Evolutionary conservation across 2,113 vertebrate species (phyloP).

Genomic region (Podilymbus podiceps): DNA sequence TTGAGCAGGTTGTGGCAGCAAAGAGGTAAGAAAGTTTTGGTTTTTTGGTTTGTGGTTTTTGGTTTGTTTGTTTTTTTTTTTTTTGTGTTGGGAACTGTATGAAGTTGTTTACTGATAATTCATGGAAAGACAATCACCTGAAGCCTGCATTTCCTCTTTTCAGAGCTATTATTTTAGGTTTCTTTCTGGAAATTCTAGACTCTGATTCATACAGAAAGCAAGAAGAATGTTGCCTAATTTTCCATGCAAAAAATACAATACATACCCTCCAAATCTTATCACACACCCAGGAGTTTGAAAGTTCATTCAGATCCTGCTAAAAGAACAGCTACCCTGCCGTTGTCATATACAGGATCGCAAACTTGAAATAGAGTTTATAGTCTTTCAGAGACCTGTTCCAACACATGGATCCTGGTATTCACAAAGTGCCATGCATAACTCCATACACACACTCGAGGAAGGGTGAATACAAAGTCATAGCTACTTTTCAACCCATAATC

Average conservation of each 20-base stretch:
- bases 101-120: background rate
- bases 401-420: background rate
- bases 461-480: fast-evolving
- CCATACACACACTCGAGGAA: background rate
- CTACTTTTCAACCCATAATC: background rate
- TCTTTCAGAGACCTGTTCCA: background rate
- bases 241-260: background rate
- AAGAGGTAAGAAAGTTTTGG: background rate
- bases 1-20: background rate
- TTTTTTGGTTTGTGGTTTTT: no score
- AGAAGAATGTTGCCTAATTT: background rate
- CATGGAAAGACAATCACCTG: background rate
- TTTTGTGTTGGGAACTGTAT: background rate
- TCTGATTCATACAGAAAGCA: background rate
- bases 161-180: background rate
- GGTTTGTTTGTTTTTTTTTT: background rate
- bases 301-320: background rate
- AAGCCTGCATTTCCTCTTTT: background rate
- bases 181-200: background rate
- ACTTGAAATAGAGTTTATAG: background rate
- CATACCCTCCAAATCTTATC: background rate
- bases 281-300: background rate
- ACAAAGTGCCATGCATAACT: background rate
- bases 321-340: background rate
- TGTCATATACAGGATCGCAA: background rate